Conservation (phyloP, 2,113 vertebrate genomes). For the Passerina amoena region DNA sequence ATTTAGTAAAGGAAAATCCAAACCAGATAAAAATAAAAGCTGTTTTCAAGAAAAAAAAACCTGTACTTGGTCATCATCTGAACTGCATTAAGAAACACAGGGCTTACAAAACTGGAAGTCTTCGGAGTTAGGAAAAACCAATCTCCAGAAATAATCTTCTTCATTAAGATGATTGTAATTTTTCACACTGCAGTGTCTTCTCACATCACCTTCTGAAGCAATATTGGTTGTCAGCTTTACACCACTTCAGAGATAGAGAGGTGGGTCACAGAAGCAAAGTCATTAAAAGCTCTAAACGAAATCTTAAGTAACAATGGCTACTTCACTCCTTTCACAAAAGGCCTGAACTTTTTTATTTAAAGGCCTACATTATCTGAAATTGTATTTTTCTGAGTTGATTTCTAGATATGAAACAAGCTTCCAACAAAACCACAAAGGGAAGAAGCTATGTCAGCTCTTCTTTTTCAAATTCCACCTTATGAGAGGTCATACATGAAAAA, state of each 20-base stretch:
- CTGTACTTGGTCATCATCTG: background rate
- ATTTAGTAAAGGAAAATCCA: background rate
- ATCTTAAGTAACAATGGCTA: background rate
- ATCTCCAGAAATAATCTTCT: background rate
- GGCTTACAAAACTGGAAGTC: background rate
- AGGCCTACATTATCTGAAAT: background rate
- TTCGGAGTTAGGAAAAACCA: background rate
- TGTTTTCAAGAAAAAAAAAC: background rate
- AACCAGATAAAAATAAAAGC: background rate
- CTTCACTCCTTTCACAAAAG: background rate
- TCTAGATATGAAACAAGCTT: background rate
- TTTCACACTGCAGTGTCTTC: background rate
- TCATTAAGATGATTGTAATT: background rate
- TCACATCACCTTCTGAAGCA: background rate
- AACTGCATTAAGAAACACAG: background rate
- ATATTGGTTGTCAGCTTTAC: background rate
- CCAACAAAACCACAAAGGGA: background rate
- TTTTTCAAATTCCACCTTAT: background rate
- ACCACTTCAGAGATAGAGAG: background rate
- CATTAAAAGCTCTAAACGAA: background rate
- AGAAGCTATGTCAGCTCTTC: background rate
- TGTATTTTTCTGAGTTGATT: background rate
- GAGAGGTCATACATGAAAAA: background rate
- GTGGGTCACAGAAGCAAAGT: background rate
- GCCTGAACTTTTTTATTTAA: background rate